These are phyloP conservation scores for Aphaenogaster rudis DNA, from an alignment of 1,140 invertebrate genomes.

Conservation along the genomic window DNA sequence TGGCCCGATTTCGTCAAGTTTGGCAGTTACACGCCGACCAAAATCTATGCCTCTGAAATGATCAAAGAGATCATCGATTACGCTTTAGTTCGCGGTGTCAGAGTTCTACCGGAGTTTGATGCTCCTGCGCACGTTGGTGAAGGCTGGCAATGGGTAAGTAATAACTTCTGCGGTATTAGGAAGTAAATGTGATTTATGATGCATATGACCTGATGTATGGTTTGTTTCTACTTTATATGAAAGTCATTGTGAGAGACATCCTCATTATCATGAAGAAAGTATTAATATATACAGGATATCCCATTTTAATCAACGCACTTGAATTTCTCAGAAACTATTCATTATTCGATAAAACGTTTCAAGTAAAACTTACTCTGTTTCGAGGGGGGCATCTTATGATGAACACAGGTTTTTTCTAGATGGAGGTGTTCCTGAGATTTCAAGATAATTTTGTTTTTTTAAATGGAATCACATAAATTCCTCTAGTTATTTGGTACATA, in stretches of 20 bases:
- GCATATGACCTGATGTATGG: background rate
- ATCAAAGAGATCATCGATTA: constrained; percentile 90
- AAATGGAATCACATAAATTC: too few relatives aligned
- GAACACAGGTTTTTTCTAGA: too few relatives aligned
- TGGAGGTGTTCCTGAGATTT: too few relatives aligned
- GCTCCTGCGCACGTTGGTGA: constrained; percentile 95
- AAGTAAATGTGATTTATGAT: background rate
- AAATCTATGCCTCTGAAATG: constrained; percentile 88
- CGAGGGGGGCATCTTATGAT: too few relatives aligned
- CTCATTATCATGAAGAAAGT: background rate
- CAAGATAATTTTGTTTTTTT: too few relatives aligned
- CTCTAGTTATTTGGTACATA: too few relatives aligned
- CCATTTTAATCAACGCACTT: too few relatives aligned
- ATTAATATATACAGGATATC: background rate
- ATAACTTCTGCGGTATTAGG: constrained; percentile 2
- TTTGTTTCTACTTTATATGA: background rate
- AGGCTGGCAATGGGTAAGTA: constrained; percentile 92
- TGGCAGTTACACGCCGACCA: constrained; percentile 91
- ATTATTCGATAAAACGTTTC: too few relatives aligned
- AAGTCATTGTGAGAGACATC: background rate
- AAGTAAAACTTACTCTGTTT: too few relatives aligned
- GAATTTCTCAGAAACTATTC: too few relatives aligned
- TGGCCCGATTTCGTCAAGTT: constrained; percentile 90
- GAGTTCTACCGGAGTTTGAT: constrained; percentile 94
- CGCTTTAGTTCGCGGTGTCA: constrained; percentile 91